Base-by-base conservation (phyloP, 2,797 vertebrate genomes). In the Melanotaenia parkinsoni region DNA sequence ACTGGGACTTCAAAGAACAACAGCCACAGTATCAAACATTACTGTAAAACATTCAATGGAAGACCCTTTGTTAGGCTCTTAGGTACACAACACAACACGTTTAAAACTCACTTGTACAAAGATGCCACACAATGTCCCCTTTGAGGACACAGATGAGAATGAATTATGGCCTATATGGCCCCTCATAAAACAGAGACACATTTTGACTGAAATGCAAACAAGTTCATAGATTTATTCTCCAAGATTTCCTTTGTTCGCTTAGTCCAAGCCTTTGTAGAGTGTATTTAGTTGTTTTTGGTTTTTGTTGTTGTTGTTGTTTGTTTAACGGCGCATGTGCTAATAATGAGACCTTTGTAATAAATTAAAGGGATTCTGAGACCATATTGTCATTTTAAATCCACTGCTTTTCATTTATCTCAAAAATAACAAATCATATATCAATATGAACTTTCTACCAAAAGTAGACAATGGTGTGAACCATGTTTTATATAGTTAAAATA, bases 1-100 rank as follows among this genome's bases (percentile, higher is more conserved):
- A 61, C 38, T 70, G 38, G 33, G 26, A 85, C 89, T 81, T 91
- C 77, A 89, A 88, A 88, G 78, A 77, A 72, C 80, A 70, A 43
- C 35, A 79, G 77, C 59, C 58, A 5, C 63, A 70, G 68, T 57
- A 68, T 30, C 4, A 58, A 81, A 76, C 47, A 54, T 54, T 57
- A 71, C 14, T 73, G 58, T 50, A 71, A 37, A 65, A 22, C 53
- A 16, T 58, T 79, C 76, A 88, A 86, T 87, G 72, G 56, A 73
- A 60, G 30, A 24, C 56, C 59, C 64, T 63, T 82, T 74, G 77
- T 71, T 85, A 82, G 70, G 70, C 57, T 82, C 56, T 77, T 38
- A 63, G 51, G 58, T 50, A 56, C 37, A 82, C 45, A 79, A 54
- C 40, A 62, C 22, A 18, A 28, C 28, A 28, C 28, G 28, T 26